Conservation (phyloP, 1,140 invertebrate genomes). For the Plutomurus gul region DNA sequence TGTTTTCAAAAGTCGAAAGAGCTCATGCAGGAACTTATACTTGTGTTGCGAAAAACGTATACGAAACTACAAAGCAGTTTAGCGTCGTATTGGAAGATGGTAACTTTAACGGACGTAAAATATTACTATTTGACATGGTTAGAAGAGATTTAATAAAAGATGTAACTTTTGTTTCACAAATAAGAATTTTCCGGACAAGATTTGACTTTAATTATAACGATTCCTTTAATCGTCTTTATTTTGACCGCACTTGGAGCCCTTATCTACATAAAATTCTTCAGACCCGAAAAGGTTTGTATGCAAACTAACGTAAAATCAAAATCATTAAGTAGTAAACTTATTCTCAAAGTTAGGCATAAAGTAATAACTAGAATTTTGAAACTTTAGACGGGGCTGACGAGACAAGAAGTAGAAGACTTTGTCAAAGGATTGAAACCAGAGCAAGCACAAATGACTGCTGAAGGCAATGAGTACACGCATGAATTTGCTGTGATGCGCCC, state of each 20-base stretch:
- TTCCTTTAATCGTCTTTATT: not conserved
- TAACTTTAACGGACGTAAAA: too few species aligned
- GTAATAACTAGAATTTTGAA: not conserved
- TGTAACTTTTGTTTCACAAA: too few species aligned
- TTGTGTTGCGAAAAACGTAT: not conserved
- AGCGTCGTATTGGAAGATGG: not conserved
- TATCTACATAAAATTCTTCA: not conserved
- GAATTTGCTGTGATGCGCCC: not conserved
- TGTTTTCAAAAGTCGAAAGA: not conserved
- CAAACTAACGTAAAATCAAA: not conserved
- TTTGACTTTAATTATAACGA: not conserved
- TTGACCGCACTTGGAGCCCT: not conserved
- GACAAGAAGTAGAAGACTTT: conserved; percentile 20
- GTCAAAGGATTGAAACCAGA: not conserved
- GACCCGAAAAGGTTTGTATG: not conserved
- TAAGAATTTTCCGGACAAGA: too few species aligned
- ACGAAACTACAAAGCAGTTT: not conserved
- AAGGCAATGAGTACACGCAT: not conserved
- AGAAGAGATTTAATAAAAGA: too few species aligned
- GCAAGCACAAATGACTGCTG: not conserved
- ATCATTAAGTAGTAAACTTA: not conserved
- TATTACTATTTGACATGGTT: too few species aligned
- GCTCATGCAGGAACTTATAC: not conserved
- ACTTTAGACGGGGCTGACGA: not conserved
- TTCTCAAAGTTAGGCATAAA: not conserved